These are phyloP conservation scores for Lepidurus apus DNA, from an alignment of 1,140 invertebrate genomes.

Conservation along the genomic window DNA sequence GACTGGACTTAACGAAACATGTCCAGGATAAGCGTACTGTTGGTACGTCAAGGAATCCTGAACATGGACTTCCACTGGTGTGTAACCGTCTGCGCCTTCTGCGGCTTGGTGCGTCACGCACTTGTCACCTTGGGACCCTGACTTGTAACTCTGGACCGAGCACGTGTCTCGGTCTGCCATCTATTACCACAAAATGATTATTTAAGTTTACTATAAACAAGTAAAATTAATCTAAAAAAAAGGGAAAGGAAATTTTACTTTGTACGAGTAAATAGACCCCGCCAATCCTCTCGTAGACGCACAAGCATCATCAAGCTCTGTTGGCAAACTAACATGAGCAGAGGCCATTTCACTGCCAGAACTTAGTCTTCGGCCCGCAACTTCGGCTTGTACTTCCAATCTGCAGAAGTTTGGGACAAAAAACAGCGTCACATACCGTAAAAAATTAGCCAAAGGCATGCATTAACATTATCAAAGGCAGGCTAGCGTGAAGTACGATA, in stretches of 20 bases:
- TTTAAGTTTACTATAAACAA: background rate
- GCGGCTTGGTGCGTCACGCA: slow-evolving; percentile 28
- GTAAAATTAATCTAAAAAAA: background rate
- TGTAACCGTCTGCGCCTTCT: slow-evolving; percentile 42
- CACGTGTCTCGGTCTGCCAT: slow-evolving; percentile 25
- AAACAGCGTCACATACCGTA: background rate
- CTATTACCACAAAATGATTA: background rate
- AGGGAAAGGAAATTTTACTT: slow-evolving; percentile 45
- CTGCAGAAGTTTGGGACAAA: background rate
- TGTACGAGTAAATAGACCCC: slow-evolving; percentile 68
- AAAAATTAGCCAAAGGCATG: background rate
- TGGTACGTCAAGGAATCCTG: slow-evolving; percentile 41
- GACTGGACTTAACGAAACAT: slow-evolving; percentile 48
- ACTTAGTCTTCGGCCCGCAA: slow-evolving; percentile 44
- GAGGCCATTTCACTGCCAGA: slow-evolving; percentile 66
- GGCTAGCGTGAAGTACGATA: slow-evolving; percentile 30
- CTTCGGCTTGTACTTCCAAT: slow-evolving; percentile 32
- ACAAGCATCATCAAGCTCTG: slow-evolving; percentile 58
- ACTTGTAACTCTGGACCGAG: slow-evolving; percentile 33
- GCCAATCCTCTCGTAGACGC: slow-evolving; percentile 69
- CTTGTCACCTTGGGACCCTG: slow-evolving; percentile 5
- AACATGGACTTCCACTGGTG: slow-evolving; percentile 41
- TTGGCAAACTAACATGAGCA: slow-evolving; percentile 60
- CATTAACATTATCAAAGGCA: background rate
- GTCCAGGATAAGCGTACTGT: slow-evolving; percentile 41